Evolutionary conservation across 2,113 vertebrate genomes (phyloP).

Genomic region (Brachypteracias leptosomus): DNA sequence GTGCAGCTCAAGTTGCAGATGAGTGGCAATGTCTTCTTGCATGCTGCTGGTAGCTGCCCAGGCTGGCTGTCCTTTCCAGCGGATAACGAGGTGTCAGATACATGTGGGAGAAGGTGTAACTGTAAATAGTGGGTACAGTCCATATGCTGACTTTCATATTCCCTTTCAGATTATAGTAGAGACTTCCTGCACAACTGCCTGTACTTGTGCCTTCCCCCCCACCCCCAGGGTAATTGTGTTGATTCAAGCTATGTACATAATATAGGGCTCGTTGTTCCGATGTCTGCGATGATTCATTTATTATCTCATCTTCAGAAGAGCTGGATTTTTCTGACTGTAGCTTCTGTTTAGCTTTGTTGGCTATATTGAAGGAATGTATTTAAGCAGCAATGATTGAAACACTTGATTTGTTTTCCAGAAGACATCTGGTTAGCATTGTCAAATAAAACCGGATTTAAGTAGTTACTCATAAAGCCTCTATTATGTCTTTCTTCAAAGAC

Average conservation of each 20-base stretch:
- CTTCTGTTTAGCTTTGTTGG: slow-evolving; percentile 54
- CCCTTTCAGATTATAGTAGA: neutral
- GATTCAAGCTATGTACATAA: neutral
- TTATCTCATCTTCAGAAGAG: slow-evolving; percentile 53
- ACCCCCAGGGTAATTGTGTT: neutral
- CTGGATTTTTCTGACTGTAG: slow-evolving; percentile 34
- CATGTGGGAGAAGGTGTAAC: neutral
- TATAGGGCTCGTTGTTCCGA: neutral
- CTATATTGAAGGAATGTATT: slow-evolving; percentile 46
- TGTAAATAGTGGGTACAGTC: neutral
- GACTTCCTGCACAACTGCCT: neutral
- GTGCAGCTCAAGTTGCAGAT: neutral
- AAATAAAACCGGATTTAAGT: slow-evolving; percentile 53
- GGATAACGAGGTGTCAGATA: neutral
- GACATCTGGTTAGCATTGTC: slow-evolving; percentile 53
- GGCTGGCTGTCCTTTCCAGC: neutral
- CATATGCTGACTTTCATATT: neutral
- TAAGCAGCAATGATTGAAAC: slow-evolving; percentile 50
- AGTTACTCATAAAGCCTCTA: slow-evolving; percentile 49
- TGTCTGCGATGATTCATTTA: slow-evolving; percentile 48
- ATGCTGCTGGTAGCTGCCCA: neutral
- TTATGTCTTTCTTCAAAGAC: slow-evolving; percentile 31
- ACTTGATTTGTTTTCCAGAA: slow-evolving; percentile 53
- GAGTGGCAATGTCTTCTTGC: neutral
- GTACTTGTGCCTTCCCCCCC: neutral